A percentile compares a stretch with the other conserved stretches of the same genome.
These are phyloP conservation scores for Stenodema calcarata DNA, from an alignment of 2,888 invertebrate species.

Conservation along the genomic window DNA sequence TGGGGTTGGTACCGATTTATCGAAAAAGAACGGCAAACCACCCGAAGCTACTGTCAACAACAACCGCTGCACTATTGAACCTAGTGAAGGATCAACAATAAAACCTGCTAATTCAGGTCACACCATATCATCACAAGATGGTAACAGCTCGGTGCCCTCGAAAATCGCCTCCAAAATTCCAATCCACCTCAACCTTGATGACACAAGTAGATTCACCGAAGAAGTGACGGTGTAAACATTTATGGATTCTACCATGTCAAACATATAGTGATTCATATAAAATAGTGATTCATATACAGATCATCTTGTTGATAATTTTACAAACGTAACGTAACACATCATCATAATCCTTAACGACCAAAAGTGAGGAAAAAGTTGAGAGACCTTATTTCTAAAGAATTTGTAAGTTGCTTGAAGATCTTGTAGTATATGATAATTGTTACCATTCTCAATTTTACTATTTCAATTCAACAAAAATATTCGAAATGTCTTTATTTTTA, in stretches of 20 bases:
- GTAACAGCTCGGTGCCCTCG: not conserved
- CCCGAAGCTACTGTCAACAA: not conserved
- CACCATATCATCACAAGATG: not conserved
- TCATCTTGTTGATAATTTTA: not conserved
- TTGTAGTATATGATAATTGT: not conserved
- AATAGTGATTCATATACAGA: not conserved
- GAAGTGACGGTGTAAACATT: conserved; percentile 75
- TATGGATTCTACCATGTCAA: not conserved
- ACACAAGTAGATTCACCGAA: conserved; percentile 80
- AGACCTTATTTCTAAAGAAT: not conserved
- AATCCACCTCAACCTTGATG: conserved; percentile 79
- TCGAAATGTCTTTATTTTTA: not conserved
- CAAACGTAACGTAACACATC: not conserved
- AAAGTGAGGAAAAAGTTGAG: not conserved
- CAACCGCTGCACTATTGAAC: not conserved
- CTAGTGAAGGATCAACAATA: not conserved
- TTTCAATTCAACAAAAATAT: not conserved
- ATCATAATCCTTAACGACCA: not conserved
- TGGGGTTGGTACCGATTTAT: not conserved
- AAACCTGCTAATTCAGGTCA: not conserved
- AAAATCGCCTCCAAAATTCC: conserved; percentile 25
- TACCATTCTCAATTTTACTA: not conserved
- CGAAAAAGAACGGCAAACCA: not conserved
- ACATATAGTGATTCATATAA: not conserved
- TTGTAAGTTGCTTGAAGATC: not conserved